Evolutionary conservation across 2,113 vertebrate species (phyloP), one percentile per base, ranked within the genome.

Genomic region (Paradisaea rubra): DNA sequence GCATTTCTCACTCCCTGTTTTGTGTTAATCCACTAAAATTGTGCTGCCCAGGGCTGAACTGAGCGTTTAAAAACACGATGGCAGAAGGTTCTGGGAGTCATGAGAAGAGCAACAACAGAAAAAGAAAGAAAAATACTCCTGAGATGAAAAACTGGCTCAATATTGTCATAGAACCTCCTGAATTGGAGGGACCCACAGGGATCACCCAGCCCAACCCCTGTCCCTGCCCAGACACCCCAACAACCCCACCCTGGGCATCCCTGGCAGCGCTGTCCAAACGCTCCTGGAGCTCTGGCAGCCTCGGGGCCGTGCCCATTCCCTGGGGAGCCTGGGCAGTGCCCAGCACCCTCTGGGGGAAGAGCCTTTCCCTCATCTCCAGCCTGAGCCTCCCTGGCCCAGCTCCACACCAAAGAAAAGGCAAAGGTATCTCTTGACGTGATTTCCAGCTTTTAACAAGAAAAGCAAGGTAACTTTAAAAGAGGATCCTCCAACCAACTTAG

Each of bases 61-160:
- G 21, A 35, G 57, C 10, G 0, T 3, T 49, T 57, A 6, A 27
- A 49, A 47, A 7, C 7, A 3, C 0, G 1, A 22, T 0, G 6
- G 59, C 35, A 54, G 49, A 54, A n/a, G 10, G 23, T 35, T 68
- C 63, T 56, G 49, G 54, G 63, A 72, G 30, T 6, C 13, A 1
- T 1, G 17, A 63, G 39, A 63, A 57, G 20, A 71, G 8, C 31
- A 61, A 11, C 17, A 33, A 20, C 27, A 41, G 39, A 4, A 68
- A 13, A 23, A 15, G n/a, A 14, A 28, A 25, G 33, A 59, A 69
- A 64, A 73, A 47, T 5, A 31, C 11, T 15, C 15, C 37, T 73
- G 31, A 44, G 13, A 37, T 39, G 23, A 35, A 61, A 69, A 44
- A 11, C 24, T 39, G 31, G 6, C 10, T 57, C 60, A 21, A 1